phyloP scores from a whole-genome alignment of 2,113 vertebrate genomes.

The Sterrhoptilus dennistouni region DNA sequence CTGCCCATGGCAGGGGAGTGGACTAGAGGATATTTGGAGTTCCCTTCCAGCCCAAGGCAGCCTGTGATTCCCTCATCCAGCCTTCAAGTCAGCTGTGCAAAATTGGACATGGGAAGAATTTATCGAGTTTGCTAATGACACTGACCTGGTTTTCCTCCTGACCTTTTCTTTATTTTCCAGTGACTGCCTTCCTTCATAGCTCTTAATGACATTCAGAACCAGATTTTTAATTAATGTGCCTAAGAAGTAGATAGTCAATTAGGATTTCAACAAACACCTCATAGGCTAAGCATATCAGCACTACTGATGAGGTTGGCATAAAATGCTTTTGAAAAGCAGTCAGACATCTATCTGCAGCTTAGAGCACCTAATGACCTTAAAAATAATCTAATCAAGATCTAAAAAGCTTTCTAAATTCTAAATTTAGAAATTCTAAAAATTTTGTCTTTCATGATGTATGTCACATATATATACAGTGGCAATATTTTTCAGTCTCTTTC shows the following conservation, averaged over 20 bases:
- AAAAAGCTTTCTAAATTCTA: too few relatives aligned
- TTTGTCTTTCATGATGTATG: neutral
- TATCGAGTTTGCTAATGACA: neutral
- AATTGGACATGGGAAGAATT: neutral
- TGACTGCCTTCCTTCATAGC: neutral
- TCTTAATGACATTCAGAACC: neutral
- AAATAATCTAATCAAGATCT: neutral
- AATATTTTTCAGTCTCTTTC: neutral
- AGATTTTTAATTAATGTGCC: slow-evolving; percentile 27
- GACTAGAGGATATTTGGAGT: neutral
- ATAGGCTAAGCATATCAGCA: neutral
- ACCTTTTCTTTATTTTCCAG: slow-evolving; percentile 28
- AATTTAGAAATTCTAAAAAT: neutral
- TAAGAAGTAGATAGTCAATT: neutral
- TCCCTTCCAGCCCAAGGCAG: neutral
- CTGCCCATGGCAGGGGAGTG: accelerated
- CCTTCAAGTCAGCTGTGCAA: neutral
- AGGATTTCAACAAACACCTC: slow-evolving; percentile 4
- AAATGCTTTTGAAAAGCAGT: neutral
- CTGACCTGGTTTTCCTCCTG: neutral
- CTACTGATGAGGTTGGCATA: neutral
- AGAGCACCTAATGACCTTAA: neutral
- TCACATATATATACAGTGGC: neutral
- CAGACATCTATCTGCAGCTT: neutral
- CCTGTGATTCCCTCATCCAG: neutral